These are phyloP conservation scores for Phenganax subtilis DNA, from an alignment of 92 coral and sea anemone species.

Conservation along the genomic window DNA sequence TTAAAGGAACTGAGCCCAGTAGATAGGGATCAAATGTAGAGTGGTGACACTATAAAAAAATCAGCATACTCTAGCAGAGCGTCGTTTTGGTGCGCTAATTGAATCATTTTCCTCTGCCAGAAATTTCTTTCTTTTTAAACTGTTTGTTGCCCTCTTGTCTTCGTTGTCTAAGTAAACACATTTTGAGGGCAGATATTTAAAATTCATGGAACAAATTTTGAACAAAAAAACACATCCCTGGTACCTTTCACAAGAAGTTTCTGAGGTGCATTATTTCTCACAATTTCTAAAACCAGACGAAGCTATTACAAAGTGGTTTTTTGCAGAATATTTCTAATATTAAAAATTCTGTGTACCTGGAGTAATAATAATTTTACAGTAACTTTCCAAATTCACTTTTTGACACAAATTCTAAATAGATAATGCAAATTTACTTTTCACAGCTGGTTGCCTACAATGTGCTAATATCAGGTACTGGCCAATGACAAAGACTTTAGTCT, in stretches of 20 bases:
- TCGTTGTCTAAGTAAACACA: constrained; percentile 52
- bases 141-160: constrained; percentile 70
- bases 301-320: too few relatives aligned
- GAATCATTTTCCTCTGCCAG: constrained; percentile 72
- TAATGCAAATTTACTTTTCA: background rate
- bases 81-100: constrained; percentile 70
- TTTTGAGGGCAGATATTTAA: background rate
- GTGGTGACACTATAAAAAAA: background rate
- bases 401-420: constrained; percentile 71
- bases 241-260: constrained; percentile 27
- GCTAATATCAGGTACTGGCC: too few relatives aligned
- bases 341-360: constrained; percentile 59
- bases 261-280: constrained; percentile 13
- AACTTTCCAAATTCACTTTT: constrained; percentile 77
- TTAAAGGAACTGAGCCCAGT: too few relatives aligned
- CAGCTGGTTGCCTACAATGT: too few relatives aligned
- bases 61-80: constrained; percentile 82
- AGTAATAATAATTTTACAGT: constrained; percentile 86
- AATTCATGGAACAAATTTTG: background rate
- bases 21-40: background rate
- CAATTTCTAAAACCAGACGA: constrained; percentile 7
- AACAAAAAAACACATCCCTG: background rate
- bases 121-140: constrained; percentile 80
- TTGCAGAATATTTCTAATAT: background rate
- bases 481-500: constrained; percentile 1